Conservation (phyloP, 2,113 vertebrate genomes). For the Spheniscus mendiculus region DNA sequence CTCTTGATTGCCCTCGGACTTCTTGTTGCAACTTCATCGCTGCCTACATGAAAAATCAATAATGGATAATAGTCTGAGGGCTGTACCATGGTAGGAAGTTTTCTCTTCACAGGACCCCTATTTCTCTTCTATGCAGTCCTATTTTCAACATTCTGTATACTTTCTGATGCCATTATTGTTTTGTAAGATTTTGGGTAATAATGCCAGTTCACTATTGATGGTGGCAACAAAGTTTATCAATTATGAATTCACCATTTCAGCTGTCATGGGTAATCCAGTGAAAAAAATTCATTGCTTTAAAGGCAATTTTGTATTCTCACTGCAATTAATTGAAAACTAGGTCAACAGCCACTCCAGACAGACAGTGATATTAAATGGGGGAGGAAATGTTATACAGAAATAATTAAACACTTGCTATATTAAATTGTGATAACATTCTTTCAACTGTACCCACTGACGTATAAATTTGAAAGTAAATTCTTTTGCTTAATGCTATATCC, state of each 20-base stretch:
- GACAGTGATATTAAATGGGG: conserved; percentile 31
- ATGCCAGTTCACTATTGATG: neutral
- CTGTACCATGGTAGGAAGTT: no score
- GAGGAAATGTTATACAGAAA: conserved; percentile 11
- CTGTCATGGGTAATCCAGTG: conserved; percentile 19
- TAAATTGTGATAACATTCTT: conserved; percentile 18
- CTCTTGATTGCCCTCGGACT: no score
- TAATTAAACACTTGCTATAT: conserved; percentile 50
- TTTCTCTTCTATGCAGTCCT: neutral
- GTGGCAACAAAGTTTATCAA: neutral
- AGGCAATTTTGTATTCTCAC: conserved; percentile 65
- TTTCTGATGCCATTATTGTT: neutral
- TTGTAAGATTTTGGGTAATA: neutral
- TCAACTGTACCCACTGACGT: conserved; percentile 6
- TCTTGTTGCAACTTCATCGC: no score
- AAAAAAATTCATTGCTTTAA: conserved; percentile 57
- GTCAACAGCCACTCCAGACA: conserved; percentile 72
- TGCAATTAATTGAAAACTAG: conserved; percentile 83
- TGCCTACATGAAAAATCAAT: no score
- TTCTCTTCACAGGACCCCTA: no score
- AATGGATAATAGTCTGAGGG: no score
- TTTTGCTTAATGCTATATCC: neutral
- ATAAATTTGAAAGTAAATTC: conserved; percentile 18
- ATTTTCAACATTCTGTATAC: neutral
- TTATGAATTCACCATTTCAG: conserved; percentile 8